phyloP scores from a whole-genome alignment of 2,888 invertebrate species.

The Allolobophora icterica region DNA sequence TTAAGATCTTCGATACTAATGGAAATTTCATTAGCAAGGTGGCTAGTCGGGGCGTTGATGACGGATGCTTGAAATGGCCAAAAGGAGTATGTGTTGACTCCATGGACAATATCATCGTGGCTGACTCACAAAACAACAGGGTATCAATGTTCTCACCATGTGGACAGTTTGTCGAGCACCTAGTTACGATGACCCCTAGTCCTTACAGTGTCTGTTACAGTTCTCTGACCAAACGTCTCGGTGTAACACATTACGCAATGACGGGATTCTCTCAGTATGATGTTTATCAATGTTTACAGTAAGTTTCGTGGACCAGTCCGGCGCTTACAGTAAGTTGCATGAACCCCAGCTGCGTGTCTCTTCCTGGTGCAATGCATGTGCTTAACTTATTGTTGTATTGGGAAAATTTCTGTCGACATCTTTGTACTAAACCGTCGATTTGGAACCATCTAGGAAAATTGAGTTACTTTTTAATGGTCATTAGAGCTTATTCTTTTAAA shows the following conservation, averaged over 20 bases:
- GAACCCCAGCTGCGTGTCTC: background rate
- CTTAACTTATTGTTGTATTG: background rate
- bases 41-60: conserved; percentile 41
- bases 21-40: conserved; percentile 42
- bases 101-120: conserved; percentile 45
- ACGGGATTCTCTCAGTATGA: conserved; percentile 41
- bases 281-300: conserved; percentile 33
- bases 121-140: conserved; percentile 43
- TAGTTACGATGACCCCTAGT: conserved; percentile 34
- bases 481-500: conserved; percentile 11
- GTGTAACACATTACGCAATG: conserved; percentile 43
- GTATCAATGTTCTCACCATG: conserved; percentile 42
- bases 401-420: background rate
- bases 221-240: conserved; percentile 25
- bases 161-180: conserved; percentile 44
- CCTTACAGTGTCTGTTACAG: conserved; percentile 41
- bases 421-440: background rate
- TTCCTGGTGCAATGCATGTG: conserved; percentile 4
- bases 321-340: background rate
- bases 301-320: background rate
- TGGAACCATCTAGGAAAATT: conserved; percentile 11
- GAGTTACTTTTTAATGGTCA: background rate
- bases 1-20: conserved; percentile 45
- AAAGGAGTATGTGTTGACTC: conserved; percentile 46
- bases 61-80: conserved; percentile 46